phyloP scores from a whole-genome alignment of 2,113 vertebrate genomes.

The Andinoacara biseriatus region DNA sequence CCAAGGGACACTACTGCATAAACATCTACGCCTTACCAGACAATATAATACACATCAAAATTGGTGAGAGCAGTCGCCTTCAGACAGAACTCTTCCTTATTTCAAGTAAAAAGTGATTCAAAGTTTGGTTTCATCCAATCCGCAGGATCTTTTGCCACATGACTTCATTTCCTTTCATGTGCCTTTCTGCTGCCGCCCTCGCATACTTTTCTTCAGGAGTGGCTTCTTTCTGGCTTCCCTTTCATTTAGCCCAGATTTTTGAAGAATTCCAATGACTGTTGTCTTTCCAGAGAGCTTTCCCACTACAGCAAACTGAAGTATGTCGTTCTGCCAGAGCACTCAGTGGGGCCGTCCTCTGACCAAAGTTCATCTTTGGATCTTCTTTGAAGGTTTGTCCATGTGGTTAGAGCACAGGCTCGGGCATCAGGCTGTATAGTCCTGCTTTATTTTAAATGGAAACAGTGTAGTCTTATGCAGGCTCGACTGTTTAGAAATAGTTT shows the following conservation, averaged over 20 bases:
- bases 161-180: slow-evolving; percentile 24
- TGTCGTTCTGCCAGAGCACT: slow-evolving; percentile 39
- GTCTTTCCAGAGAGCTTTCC: slow-evolving; percentile 50
- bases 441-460: slow-evolving; percentile 37
- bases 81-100: slow-evolving; percentile 27
- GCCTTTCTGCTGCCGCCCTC: slow-evolving; percentile 12
- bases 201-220: neutral
- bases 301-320: slow-evolving; percentile 3
- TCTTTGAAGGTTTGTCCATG: slow-evolving; percentile 42
- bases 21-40: too few relatives aligned
- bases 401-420: slow-evolving; percentile 33
- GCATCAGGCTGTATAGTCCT: neutral
- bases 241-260: slow-evolving; percentile 44
- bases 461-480: slow-evolving; percentile 7
- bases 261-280: slow-evolving; percentile 48
- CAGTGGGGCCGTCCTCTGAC: slow-evolving; percentile 15
- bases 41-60: too few relatives aligned
- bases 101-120: slow-evolving; percentile 10
- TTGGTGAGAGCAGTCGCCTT: neutral
- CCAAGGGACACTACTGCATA: too few relatives aligned
- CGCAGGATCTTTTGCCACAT: slow-evolving; percentile 23
- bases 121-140: slow-evolving; percentile 29
- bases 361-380: slow-evolving; percentile 39
- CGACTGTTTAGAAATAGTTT: slow-evolving; percentile 38
- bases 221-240: slow-evolving; percentile 27